phyloP scores from a whole-genome alignment of 2,797 vertebrate species.

The Acrossocheilus wenchowensis region DNA sequence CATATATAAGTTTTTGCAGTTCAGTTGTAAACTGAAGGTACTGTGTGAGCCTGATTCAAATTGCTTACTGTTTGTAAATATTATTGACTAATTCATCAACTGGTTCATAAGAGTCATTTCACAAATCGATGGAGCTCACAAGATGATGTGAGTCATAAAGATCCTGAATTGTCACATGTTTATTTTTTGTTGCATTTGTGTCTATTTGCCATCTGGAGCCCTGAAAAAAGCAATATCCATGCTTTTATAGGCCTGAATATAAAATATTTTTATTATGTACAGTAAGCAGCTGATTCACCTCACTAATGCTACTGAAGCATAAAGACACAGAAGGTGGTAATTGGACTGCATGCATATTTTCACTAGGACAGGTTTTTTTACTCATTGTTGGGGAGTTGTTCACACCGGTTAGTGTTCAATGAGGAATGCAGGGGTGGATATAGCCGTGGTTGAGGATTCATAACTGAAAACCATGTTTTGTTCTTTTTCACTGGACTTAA shows the following conservation, averaged over 20 bases:
- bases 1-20: not conserved
- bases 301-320: slow-evolving; percentile 6
- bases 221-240: not conserved
- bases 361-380: not conserved
- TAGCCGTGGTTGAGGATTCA: slow-evolving; percentile 32
- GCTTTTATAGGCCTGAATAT: not conserved
- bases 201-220: not conserved
- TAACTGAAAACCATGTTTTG: slow-evolving; percentile 36
- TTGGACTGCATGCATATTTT: slow-evolving; percentile 13
- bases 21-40: not conserved
- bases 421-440: slow-evolving; percentile 17
- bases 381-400: slow-evolving; percentile 9
- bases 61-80: not conserved
- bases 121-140: not conserved
- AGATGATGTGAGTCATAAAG: not conserved
- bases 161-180: not conserved
- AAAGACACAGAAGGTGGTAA: slow-evolving; percentile 18
- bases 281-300: slow-evolving; percentile 13
- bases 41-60: not conserved
- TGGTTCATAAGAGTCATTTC: not conserved
- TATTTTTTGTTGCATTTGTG: not conserved
- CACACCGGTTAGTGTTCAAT: slow-evolving; percentile 11
- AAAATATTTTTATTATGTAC: slow-evolving; percentile 4
- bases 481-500: slow-evolving; percentile 42
- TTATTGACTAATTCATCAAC: not conserved